These are phyloP conservation scores for Sminthopsis crassicaudata DNA, from an alignment of 2,113 vertebrate species.

Conservation along the genomic window DNA sequence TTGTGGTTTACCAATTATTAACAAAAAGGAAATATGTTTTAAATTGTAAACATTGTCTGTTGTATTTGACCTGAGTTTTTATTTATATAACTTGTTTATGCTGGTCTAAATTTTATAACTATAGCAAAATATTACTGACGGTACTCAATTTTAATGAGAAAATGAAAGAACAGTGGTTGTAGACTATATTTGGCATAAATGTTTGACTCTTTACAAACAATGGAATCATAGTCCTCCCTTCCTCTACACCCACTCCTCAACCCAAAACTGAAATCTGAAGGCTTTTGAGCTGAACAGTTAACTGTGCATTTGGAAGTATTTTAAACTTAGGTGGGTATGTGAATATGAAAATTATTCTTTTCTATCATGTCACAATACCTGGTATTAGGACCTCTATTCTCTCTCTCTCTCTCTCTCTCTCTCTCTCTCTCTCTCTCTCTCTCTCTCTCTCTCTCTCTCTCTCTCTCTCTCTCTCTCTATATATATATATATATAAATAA, in stretches of 20 bases:
- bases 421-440: too few relatives aligned
- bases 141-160: slow-evolving; percentile 60
- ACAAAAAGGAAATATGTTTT: background rate
- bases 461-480: too few relatives aligned
- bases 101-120: background rate
- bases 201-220: slow-evolving; percentile 58
- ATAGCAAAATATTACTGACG: slow-evolving; percentile 21
- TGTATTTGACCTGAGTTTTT: background rate
- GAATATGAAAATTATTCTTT: slow-evolving; percentile 73
- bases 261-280: slow-evolving; percentile 59
- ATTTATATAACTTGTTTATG: background rate
- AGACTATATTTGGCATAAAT: slow-evolving; percentile 45
- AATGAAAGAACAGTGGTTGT: slow-evolving; percentile 42
- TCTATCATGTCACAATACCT: slow-evolving; percentile 60
- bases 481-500: too few relatives aligned
- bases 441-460: too few relatives aligned
- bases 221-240: slow-evolving; percentile 55
- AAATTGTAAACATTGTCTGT: background rate
- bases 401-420: too few relatives aligned
- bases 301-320: slow-evolving; percentile 65
- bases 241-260: background rate
- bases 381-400: slow-evolving; percentile 16
- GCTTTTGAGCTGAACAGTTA: slow-evolving; percentile 66
- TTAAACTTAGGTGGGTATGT: slow-evolving; percentile 69
- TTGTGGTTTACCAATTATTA: background rate